Conservation (phyloP, 2,888 invertebrate genomes). For the Holacanthella duospinosa region DNA sequence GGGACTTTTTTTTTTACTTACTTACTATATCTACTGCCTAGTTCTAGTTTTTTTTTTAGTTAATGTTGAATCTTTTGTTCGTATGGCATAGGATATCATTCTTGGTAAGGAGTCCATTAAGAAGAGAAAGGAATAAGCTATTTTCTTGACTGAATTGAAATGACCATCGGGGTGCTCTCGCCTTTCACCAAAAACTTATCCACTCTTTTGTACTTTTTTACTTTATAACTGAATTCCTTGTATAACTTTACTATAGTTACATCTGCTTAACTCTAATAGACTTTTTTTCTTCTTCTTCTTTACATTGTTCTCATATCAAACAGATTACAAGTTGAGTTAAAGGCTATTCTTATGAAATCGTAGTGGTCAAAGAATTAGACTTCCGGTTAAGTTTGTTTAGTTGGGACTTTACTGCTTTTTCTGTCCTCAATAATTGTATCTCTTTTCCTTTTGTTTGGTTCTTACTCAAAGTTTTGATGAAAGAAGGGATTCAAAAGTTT, state of each 20-base stretch:
- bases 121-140: conserved; percentile 14
- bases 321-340: neutral
- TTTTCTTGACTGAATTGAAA: conserved; percentile 18
- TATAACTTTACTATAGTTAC: neutral
- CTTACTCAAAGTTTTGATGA: neutral
- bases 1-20: neutral
- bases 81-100: conserved; percentile 12
- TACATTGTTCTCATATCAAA: neutral
- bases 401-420: no score
- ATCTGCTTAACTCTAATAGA: neutral
- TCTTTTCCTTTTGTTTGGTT: neutral
- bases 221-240: neutral
- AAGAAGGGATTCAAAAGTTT: neutral
- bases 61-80: conserved; percentile 5
- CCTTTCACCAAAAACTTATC: conserved; percentile 13
- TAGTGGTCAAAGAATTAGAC: conserved; percentile 1
- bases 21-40: neutral
- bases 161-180: conserved; percentile 16
- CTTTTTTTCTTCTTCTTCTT: no score
- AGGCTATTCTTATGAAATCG: neutral
- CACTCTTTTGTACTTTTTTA: conserved; percentile 10
- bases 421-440: no score
- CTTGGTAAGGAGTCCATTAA: conserved; percentile 17
- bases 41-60: neutral
- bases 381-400: neutral